These are phyloP conservation scores for Ancistrus triradiatus DNA, from an alignment of 2,113 vertebrate genomes.

Conservation along the genomic window DNA sequence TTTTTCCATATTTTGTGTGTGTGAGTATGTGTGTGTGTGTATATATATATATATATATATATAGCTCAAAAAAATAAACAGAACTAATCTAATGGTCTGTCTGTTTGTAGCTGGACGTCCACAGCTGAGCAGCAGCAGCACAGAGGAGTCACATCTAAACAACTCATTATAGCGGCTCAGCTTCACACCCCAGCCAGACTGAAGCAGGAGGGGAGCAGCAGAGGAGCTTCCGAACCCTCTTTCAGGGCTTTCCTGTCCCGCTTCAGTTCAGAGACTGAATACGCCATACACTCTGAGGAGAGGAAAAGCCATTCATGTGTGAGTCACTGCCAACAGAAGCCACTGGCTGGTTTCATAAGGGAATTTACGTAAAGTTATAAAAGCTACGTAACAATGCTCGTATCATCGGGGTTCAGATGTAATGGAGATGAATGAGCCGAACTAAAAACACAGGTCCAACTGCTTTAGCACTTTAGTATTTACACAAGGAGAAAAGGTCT, in stretches of 20 bases:
- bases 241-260: not conserved
- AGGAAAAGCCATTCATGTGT: not conserved
- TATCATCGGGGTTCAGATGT: no score
- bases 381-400: no score
- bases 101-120: slow-evolving; percentile 57
- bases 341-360: not conserved
- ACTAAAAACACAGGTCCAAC: no score
- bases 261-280: not conserved
- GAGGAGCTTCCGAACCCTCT: not conserved
- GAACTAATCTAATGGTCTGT: not conserved
- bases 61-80: no score
- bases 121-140: slow-evolving; percentile 16
- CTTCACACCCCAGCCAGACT: not conserved
- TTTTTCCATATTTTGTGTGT: no score
- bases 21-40: no score
- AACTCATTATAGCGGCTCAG: slow-evolving; percentile 42
- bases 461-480: not conserved
- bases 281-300: not conserved
- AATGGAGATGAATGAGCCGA: not conserved
- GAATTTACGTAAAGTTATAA: no score
- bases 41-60: no score
- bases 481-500: no score
- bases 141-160: slow-evolving; percentile 31
- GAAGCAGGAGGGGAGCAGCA: not conserved
- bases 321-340: not conserved